phyloP scores from a whole-genome alignment of 2,797 vertebrate genomes.

The Ctenopoma multispine region DNA sequence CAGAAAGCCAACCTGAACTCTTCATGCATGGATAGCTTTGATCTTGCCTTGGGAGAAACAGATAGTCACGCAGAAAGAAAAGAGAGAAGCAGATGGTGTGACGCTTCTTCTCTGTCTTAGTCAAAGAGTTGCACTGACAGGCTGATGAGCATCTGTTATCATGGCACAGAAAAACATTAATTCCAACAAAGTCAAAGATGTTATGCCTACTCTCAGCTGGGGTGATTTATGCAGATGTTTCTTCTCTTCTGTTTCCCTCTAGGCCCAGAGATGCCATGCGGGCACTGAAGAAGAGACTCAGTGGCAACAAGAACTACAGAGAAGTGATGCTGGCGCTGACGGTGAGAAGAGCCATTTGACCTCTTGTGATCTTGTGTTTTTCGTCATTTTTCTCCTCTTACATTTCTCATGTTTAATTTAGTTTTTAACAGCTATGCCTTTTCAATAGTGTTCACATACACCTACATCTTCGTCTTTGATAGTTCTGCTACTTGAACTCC shows the following conservation, averaged over 20 bases:
- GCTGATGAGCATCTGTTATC: conserved; percentile 57
- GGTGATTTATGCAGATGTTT: conserved; percentile 28
- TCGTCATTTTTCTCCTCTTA: conserved; percentile 13
- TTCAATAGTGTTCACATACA: conserved; percentile 20
- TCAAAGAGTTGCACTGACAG: conserved; percentile 51
- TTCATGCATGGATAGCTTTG: conserved; percentile 54
- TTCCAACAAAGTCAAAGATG: conserved; percentile 52
- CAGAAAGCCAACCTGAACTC: conserved; percentile 50
- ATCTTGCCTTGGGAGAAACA: conserved; percentile 56
- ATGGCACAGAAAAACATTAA: conserved; percentile 35
- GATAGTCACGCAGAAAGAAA: conserved; percentile 39
- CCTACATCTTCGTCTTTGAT: conserved; percentile 33
- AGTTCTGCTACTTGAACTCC: conserved; percentile 27
- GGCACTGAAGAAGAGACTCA: conserved; percentile 94
- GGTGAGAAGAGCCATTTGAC: conserved; percentile 80
- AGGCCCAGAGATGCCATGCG: conserved; percentile 97
- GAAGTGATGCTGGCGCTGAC: conserved; percentile 97
- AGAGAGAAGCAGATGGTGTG: conserved; percentile 62
- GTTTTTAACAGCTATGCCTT: conserved; percentile 13
- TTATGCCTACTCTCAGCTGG: conserved; percentile 23
- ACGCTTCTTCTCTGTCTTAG: conserved; percentile 38
- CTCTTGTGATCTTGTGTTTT: neutral
- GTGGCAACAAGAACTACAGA: conserved; percentile 95
- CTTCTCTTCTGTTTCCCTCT: conserved; percentile 39
- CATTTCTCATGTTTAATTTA: conserved; percentile 23